Base-by-base conservation (phyloP, 2,113 vertebrate genomes). In the Indri indri region DNA sequence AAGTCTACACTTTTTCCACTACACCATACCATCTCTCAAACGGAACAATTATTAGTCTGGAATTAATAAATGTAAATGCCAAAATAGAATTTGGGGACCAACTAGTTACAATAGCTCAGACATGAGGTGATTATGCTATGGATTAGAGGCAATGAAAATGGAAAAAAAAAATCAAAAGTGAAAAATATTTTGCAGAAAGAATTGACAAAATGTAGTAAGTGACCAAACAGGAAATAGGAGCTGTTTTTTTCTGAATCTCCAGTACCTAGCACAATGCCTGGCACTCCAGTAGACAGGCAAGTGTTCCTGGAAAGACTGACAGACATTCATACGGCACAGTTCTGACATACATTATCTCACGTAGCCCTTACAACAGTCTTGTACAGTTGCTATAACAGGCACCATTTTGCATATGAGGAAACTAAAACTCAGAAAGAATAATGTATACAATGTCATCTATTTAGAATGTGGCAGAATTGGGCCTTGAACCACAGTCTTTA, bases 161-260 rank as follows among this genome's bases (percentile, higher is more conserved):
- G 14, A 16, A 2, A 0, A 22, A 3, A 0, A 42, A 73, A 80
- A 71, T 37, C 10, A 89, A 76, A 88, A 88, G 17, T 83, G 61
- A 94, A 68, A 88, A 76, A 65, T 82, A 92, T 54, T 92, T 47
- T 91, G 23, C 86, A 87, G 40, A 30, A 79, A 90, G 9, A 71
- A 70, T 3, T 83, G 30, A 83, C 42, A 70, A 88, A 91, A 91
- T 34, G 6, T 50, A 77, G 40, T 90, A 70, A 79, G 50, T 25
- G 40, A 88, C 32, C 61, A 34, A 76, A 88, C 3, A 88, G 40
- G 25, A 83, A 82, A 95, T 22, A 59, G 20, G 27, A 16, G 57
- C 34, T 90, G 27, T 13, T 61, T 85, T 81, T 74, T 87, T 90
- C 65, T 74, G 57, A 90, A 74, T 71, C 17, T 63, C 80, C 7